Evolutionary conservation across 2,113 vertebrate genomes (phyloP).

Genomic region (Dromiciops gliroides): DNA sequence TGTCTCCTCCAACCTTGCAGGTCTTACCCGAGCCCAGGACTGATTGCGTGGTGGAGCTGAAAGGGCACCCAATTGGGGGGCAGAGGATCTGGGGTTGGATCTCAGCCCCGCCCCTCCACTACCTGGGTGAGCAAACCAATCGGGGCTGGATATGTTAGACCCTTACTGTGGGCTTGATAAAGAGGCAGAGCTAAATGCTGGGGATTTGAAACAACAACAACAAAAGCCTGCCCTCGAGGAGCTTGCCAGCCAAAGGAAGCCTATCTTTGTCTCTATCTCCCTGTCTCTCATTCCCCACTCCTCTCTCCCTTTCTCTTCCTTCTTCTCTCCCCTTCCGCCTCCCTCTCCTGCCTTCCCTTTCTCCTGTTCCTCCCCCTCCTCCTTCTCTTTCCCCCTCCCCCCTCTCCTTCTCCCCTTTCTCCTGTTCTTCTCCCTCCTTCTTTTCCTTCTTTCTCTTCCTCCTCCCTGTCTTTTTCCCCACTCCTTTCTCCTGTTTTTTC

Average conservation of each 20-base stretch:
- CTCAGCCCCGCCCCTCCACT: background rate
- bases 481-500: background rate
- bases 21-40: background rate
- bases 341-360: too few relatives aligned
- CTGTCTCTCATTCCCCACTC: background rate
- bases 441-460: fast-evolving
- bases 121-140: conserved; percentile 19
- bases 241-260: background rate
- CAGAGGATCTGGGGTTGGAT: background rate
- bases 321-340: too few relatives aligned
- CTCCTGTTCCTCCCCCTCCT: too few relatives aligned
- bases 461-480: fast-evolving
- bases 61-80: background rate
- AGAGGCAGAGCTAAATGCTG: background rate
- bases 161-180: background rate
- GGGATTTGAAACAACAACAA: background rate
- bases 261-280: background rate
- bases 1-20: background rate
- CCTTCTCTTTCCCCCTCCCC: too few relatives aligned
- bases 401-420: too few relatives aligned
- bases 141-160: background rate
- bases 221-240: background rate
- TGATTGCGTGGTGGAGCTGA: background rate
- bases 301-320: too few relatives aligned
- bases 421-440: too few relatives aligned